Evolutionary conservation across 2,113 vertebrate species (phyloP).

Genomic region (Astur gentilis): DNA sequence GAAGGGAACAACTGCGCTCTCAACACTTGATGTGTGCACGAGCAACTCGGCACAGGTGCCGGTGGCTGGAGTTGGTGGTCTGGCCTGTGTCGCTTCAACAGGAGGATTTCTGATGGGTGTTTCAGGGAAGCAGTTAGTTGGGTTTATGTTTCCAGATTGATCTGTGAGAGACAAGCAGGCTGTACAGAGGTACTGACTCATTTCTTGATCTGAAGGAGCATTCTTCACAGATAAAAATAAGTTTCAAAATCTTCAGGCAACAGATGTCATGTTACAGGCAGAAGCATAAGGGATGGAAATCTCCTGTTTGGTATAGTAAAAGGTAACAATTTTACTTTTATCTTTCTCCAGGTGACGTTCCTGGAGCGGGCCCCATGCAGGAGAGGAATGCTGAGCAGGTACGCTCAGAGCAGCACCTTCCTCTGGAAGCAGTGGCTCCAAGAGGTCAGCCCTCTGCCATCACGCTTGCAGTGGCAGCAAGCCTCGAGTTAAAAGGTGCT

Average conservation of each 20-base stretch:
- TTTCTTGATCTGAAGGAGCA: neutral
- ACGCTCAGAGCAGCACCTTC: neutral
- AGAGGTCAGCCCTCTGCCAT: neutral
- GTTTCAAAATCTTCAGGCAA: neutral
- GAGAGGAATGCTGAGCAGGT: neutral
- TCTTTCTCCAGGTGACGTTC: neutral
- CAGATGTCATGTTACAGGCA: neutral
- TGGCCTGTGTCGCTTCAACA: neutral
- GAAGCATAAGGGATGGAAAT: neutral
- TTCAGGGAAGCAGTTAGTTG: neutral
- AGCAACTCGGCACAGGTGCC: neutral
- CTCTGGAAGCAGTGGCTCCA: neutral
- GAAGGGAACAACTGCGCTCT: neutral
- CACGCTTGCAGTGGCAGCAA: neutral
- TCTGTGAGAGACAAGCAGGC: neutral
- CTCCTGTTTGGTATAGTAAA: neutral
- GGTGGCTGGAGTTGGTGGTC: neutral
- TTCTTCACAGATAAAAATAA: neutral
- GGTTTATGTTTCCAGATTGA: neutral
- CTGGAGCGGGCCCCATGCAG: neutral
- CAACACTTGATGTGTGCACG: accelerated
- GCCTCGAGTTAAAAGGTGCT: neutral
- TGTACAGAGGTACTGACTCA: neutral
- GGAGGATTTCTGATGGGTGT: neutral
- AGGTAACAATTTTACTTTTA: neutral